Evolutionary conservation across 2,888 invertebrate species (phyloP).

Genomic region (Drosophila lutescens): DNA sequence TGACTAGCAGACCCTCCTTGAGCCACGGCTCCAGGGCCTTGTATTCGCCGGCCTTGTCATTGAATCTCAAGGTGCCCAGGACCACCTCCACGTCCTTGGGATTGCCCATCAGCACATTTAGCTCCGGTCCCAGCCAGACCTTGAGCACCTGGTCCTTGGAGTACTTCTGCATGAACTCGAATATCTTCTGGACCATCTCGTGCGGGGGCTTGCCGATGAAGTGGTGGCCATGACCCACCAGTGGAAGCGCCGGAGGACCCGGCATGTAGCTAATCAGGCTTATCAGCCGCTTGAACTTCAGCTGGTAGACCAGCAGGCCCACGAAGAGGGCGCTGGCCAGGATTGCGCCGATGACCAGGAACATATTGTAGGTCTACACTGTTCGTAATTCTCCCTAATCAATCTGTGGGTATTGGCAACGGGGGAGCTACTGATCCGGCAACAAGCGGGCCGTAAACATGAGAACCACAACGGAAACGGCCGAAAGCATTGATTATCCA

Average conservation of each 20-base stretch:
- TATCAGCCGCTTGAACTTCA: conserved; percentile 74
- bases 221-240: conserved; percentile 85
- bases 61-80: conserved; percentile 81
- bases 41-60: conserved; percentile 86
- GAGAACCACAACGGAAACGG: conserved; percentile 5
- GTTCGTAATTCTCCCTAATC: neutral
- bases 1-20: conserved; percentile 86
- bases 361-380: conserved; percentile 49
- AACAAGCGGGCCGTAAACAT: neutral
- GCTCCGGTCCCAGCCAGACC: conserved; percentile 82
- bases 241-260: conserved; percentile 84
- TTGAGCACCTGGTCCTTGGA: conserved; percentile 65
- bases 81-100: conserved; percentile 79
- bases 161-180: conserved; percentile 81
- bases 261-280: conserved; percentile 72
- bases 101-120: conserved; percentile 76
- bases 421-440: conserved; percentile 9
- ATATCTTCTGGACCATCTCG: conserved; percentile 73
- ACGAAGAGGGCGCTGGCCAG: conserved; percentile 49
- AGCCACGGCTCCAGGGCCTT: conserved; percentile 85
- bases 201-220: conserved; percentile 85
- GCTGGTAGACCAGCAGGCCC: conserved; percentile 58
- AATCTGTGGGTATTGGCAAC: neutral
- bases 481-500: conserved; percentile 11
- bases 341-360: conserved; percentile 56